Percentiles rank a stretch among this genome's conserved stretches.
Evolutionary conservation across 2,113 vertebrate genomes (phyloP).

Genomic region (Dascyllus trimaculatus): DNA sequence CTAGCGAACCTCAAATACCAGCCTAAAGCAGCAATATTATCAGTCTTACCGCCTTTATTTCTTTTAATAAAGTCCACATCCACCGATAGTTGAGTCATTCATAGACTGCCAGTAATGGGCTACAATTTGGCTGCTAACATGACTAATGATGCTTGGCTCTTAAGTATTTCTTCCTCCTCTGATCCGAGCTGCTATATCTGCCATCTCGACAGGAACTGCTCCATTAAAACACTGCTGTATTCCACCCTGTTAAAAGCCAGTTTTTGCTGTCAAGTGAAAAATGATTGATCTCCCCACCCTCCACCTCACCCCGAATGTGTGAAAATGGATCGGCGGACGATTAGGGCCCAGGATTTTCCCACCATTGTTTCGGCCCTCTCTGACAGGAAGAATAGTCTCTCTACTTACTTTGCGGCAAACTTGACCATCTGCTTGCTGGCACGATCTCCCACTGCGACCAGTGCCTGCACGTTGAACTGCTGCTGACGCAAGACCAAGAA

Average conservation of each 20-base stretch:
- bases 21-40: constrained; percentile 8
- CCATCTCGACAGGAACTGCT: constrained; percentile 78
- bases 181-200: constrained; percentile 59
- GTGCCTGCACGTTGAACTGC: constrained; percentile 97
- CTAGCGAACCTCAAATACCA: neutral
- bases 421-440: constrained; percentile 99
- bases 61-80: constrained; percentile 51
- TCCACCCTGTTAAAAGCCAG: constrained; percentile 66
- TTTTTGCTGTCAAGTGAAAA: constrained; percentile 83
- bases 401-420: constrained; percentile 99
- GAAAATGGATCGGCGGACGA: constrained; percentile 89
- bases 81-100: constrained; percentile 34
- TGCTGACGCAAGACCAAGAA: constrained; percentile 98
- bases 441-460: constrained; percentile 97
- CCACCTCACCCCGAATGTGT: constrained; percentile 85
- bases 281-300: constrained; percentile 87
- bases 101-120: constrained; percentile 49
- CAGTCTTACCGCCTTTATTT: neutral
- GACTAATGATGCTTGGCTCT: constrained; percentile 69
- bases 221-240: constrained; percentile 72
- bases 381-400: constrained; percentile 92
- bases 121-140: constrained; percentile 47
- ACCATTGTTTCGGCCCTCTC: constrained; percentile 94
- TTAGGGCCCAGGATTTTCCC: constrained; percentile 90
- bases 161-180: constrained; percentile 59